Conservation (phyloP, 2,888 invertebrate genomes). For the Drosophila flavopinicola region DNA sequence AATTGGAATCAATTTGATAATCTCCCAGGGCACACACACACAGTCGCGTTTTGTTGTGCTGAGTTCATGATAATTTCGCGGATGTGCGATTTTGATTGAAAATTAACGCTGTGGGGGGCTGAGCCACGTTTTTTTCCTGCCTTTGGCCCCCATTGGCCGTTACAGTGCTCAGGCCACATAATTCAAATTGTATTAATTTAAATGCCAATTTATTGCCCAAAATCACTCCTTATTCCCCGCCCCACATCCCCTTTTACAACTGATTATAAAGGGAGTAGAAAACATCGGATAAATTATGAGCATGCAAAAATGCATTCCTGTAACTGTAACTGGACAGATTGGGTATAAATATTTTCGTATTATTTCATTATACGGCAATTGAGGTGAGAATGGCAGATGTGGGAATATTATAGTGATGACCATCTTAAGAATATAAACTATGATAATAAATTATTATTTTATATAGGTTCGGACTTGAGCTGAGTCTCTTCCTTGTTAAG, state of each 20-base stretch:
- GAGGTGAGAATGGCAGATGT: background rate
- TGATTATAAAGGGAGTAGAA: constrained; percentile 51
- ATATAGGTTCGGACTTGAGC: no score
- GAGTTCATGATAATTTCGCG: constrained; percentile 82
- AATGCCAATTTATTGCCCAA: constrained; percentile 82
- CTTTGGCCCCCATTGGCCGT: constrained; percentile 35
- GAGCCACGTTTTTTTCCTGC: constrained; percentile 21
- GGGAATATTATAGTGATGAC: background rate
- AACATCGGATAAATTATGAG: constrained; percentile 38
- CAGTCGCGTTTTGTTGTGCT: constrained; percentile 48
- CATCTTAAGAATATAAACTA: no score
- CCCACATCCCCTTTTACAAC: background rate
- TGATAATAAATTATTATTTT: no score
- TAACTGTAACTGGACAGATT: constrained; percentile 70
- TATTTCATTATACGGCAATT: constrained; percentile 23
- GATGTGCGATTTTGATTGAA: constrained; percentile 82
- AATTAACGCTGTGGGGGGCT: constrained; percentile 82
- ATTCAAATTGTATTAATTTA: constrained; percentile 83
- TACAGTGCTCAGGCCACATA: constrained; percentile 60
- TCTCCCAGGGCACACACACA: constrained; percentile 60
- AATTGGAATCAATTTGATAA: constrained; percentile 85
- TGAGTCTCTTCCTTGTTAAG: no score
- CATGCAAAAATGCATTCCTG: constrained; percentile 43
- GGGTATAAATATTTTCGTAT: constrained; percentile 59
- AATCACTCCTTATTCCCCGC: constrained; percentile 10